Evolutionary conservation across 2,888 invertebrate genomes (phyloP), one percentile per base, ranked within the genome.

Genomic region (Pyralis farinalis): DNA sequence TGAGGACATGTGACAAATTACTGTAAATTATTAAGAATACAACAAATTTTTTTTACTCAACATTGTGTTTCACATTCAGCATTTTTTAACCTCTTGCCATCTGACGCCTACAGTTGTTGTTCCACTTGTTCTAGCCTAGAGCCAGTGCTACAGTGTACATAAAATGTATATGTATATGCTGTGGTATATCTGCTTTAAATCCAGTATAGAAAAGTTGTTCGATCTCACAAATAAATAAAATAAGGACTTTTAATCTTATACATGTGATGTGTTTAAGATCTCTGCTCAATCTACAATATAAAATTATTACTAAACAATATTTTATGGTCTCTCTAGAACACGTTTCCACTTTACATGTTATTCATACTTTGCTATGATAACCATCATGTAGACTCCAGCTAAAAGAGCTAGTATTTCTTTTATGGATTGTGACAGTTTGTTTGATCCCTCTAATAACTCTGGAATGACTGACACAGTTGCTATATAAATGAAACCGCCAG

Each of bases 401-500:
- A 98, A 81, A 52, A 99, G 87, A 16, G 98, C 97, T 34, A 93
- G 62, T 46, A 98, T 95, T 91, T 99, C 98, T 76, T 96, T 95
- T 6, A 98, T 86, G 30, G 97, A 97, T 72, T 99, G 98, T 67
- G 93, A 91, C 40, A 98, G 91, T 66, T 94, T 96, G 3, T 92
- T 93, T n/a, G 93, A 92, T 64, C 98, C 97, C 71, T 96, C 96
- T 52, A 99, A 90, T 34, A 99, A 91, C 83, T 99, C 99, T 6
- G 99, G 99, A 69, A 99, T 96, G 12, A 99, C 98, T 49, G 98
- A 98, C 0, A 99, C 99, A 10, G 99, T 97, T 11, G 99, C 99
- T 62, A 99, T 99, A 78, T 99, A 99, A 75, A 99, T 99, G 74
- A 99, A 99, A n/a, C 99, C 98, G 50, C 97, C 98, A 31, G 98